Evolutionary conservation across 2,113 vertebrate genomes (phyloP), one percentile per base, ranked within the genome.

Genomic region (Pionites leucogaster): DNA sequence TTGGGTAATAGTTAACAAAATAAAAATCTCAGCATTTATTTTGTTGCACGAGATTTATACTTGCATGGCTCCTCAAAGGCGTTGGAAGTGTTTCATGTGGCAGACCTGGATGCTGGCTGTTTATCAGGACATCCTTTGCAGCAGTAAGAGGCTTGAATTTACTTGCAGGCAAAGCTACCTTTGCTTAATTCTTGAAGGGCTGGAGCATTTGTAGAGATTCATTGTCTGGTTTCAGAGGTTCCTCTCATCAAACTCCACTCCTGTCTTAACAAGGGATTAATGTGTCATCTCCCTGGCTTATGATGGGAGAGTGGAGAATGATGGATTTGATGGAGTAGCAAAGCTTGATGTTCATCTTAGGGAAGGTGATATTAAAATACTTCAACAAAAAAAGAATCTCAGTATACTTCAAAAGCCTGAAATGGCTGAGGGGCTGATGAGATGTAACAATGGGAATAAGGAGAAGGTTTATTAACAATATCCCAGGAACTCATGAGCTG

Each of bases 401-500:
- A 79, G 11, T 90, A 8, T 19, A 60, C 88, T 82, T 96, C 85
- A 62, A 82, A 96, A 97, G 33, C 62, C 39, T 82, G 50, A 35
- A 71, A 80, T 78, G 24, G 60, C 91, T 65, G 68, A 75, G 76
- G 7, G 3, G 88, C 83, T 62, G 91, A 65, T n/a, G 63, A 85
- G 85, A 90, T 60, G 60, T 80, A 94, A 93, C 65, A 53, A 52
- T 15, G 31, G 82, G 87, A 92, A 55, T 87, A 92, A 91, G 89
- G 65, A 57, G 46, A 71, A 89, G 47, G 86, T 94, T 96, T 97
- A 97, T 96, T 94, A 90, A 57, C 68, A 91, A 93, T 80, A 95
- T 94, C 74, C 46, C 76, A 79, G 87, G 64, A 90, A 92, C 69
- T 75, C 62, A 35, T 49, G 31, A 77, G 94, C 96, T 85, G 57